Evolutionary conservation across 2,797 vertebrate genomes (phyloP).

Genomic region (Coilia nasus): DNA sequence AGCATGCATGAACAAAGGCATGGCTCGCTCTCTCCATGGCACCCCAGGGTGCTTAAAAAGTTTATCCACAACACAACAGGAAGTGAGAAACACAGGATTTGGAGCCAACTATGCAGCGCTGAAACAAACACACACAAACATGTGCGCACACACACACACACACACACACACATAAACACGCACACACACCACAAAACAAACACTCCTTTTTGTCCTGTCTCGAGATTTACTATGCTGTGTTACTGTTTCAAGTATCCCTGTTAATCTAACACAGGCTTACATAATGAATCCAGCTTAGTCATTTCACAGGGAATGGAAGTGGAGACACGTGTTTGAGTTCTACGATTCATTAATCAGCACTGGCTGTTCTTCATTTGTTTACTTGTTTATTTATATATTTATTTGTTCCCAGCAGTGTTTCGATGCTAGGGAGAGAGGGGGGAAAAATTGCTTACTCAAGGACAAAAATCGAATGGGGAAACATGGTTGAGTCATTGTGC

Average conservation of each 20-base stretch:
- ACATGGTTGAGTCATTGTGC: slow-evolving; percentile 35
- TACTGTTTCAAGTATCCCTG: neutral
- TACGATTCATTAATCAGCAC: slow-evolving; percentile 10
- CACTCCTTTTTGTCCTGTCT: slow-evolving; percentile 23
- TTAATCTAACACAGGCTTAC: slow-evolving; percentile 1
- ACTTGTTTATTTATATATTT: slow-evolving; percentile 14
- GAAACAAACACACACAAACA: neutral
- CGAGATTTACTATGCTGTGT: slow-evolving; percentile 11
- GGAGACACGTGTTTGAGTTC: neutral
- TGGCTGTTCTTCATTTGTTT: slow-evolving; percentile 21
- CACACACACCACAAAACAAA: neutral
- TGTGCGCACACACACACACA: slow-evolving; percentile 11
- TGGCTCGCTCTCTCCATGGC: neutral
- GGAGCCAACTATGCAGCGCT: neutral
- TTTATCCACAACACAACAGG: slow-evolving; percentile 15
- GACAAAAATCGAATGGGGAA: slow-evolving; percentile 9
- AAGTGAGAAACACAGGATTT: neutral
- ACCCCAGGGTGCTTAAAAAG: neutral
- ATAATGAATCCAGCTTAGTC: slow-evolving; percentile 20
- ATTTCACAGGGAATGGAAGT: slow-evolving; percentile 15
- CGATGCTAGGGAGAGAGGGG: neutral
- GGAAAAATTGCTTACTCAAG: too few species aligned
- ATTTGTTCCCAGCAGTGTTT: slow-evolving; percentile 27
- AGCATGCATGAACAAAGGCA: neutral
- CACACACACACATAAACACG: neutral